phyloP scores from a whole-genome alignment of 1,140 invertebrate genomes.

The Ladona fulva region DNA sequence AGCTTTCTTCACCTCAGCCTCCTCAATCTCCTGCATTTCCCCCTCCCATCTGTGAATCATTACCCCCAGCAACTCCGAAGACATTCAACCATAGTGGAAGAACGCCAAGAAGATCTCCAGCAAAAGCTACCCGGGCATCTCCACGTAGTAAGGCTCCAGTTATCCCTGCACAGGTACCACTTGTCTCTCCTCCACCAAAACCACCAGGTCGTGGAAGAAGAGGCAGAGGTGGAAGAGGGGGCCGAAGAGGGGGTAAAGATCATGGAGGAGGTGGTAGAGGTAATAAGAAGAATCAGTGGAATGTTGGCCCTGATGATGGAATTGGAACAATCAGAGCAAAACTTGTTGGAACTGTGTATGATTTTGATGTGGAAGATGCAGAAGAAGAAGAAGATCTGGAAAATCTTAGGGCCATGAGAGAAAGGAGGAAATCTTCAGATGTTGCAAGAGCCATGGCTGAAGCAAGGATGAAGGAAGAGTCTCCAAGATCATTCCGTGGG shows the following conservation, averaged over 20 bases:
- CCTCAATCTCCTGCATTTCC: constrained; percentile 14
- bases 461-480: background rate
- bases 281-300: background rate
- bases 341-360: constrained; percentile 76
- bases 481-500: background rate
- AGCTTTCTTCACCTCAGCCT: background rate
- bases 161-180: background rate
- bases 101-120: background rate
- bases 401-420: constrained; percentile 68
- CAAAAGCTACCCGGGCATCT: constrained; percentile 20
- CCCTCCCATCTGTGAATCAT: constrained; percentile 9
- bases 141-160: background rate
- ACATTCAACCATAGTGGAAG: constrained; percentile 25
- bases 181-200: background rate
- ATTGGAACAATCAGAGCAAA: constrained; percentile 35
- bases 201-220: constrained; percentile 35
- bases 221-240: constrained; percentile 41
- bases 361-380: constrained; percentile 78
- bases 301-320: background rate
- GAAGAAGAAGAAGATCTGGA: constrained; percentile 61
- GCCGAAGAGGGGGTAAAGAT: constrained; percentile 51
- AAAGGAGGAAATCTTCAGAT: constrained; percentile 67
- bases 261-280: constrained; percentile 27
- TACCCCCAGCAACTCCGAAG: constrained; percentile 38
- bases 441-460: background rate